Base-by-base conservation (phyloP, 2,888 invertebrate species). In the Operophtera brumata region DNA sequence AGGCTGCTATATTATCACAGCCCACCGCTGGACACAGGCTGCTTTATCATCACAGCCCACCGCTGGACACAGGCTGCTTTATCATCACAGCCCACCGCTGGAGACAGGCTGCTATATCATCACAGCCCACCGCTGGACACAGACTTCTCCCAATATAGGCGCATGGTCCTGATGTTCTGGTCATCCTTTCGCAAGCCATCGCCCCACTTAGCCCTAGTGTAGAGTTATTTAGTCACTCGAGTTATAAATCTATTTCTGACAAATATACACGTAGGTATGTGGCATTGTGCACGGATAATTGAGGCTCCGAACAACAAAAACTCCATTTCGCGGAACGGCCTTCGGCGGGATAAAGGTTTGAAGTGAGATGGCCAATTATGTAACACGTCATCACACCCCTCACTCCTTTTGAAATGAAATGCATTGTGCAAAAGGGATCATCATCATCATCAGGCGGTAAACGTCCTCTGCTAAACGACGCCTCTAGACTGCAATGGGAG, bases 231-330 rank as follows among this genome's bases (percentile, higher is more conserved):
- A 20, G 10, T 20, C 20, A 25, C 20, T 5, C 2, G 39, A 44
- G 44, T 44, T 44, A 44, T 50, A 39, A 39, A 39, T 30, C 32
- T 46, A 52, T 35, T 46, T 58, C 37, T 42, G 46, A 25, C 42
- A 39, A 35, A 46, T 42, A 8, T 30, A 30, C 9, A 6, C 8
- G 7, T 8, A 30, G 40, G 56, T 60, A 63, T 47, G 57, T 56
- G 56, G 62, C 59, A 73, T 75, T 76, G 75, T 75, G 66, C 60
- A 63, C 58, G 55, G 61, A 67, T 74, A 73, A 77, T 77, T 72
- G 74, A 67, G 61, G 64, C 54, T 53, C 55, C 54, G 64, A 60
- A 62, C 61, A 62, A 64, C 65, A 73, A 75, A 77, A 76, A 74
- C 57, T 57, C 57, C 58, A 58, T 67, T 75, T 68, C 67, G 65